Base-by-base conservation (phyloP, 2,113 vertebrate species). In the Rhabdornis inornatus region DNA sequence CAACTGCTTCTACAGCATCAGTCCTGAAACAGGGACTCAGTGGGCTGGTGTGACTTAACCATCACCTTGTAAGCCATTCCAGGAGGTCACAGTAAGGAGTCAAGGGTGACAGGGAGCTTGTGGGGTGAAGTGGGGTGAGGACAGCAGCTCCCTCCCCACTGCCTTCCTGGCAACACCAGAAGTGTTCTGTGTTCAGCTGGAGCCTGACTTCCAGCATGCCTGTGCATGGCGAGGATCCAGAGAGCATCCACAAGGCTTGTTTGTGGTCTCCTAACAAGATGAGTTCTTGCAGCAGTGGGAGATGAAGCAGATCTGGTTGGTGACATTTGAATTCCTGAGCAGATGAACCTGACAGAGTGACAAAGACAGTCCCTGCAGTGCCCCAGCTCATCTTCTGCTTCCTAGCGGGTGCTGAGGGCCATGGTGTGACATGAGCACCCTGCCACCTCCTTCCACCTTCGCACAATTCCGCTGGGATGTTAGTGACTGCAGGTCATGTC, bases 391-490 rank as follows among this genome's bases (percentile, higher is more conserved):
- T 72, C 61, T 82, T 90, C 81, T 93, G 68, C 85, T 90, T 96
- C 68, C 87, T 11, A 6, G 70, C 64, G 92, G 83, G 74, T 7
- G 19, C 70, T 17, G 3, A 55, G 71, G 63, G 49, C 64, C 53
- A 35, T 3, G 10, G 83, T 6, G 6, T 11, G 7, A 77, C 4
- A 7, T 19, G 44, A 97, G 76, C 71, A 90, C 63, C 63, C 89
- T 39, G 33, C 87, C 78, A 39, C 79, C 65, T 61, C 78, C 78
- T 79, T 55, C 79, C 1, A 1, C 97, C 94, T 95, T 85, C 94
- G 87, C 95, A 96, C 47, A 56, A 60, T 91, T 94, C 37, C 30
- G 60, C 87, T 91, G 93, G 92, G 96, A 91, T 97, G 98, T 97
- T 95, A 95, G 94, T 95, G 96, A 94, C 89, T 95, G 89, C 92